Conservation (phyloP, 2,888 invertebrate species). For the Amiota communis region DNA sequence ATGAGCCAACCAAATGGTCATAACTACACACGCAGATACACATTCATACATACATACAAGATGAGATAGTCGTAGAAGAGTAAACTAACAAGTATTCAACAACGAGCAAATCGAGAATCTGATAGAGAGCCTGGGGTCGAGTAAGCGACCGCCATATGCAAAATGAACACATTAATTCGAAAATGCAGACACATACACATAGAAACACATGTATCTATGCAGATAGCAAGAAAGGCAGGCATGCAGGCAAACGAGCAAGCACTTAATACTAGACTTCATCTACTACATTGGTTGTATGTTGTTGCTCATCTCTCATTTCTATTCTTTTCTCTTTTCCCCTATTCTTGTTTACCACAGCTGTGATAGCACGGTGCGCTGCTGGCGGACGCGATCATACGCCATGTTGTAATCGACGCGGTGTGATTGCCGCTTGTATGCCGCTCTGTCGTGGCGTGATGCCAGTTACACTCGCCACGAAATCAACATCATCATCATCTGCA, state of each 20-base stretch:
- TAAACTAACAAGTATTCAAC: neutral
- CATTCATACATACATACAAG: neutral
- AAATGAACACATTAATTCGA: constrained; percentile 23
- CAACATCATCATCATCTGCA: constrained; percentile 46
- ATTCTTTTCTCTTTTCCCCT: constrained; percentile 20
- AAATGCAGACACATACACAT: neutral
- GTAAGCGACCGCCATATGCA: constrained; percentile 21
- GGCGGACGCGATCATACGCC: constrained; percentile 81
- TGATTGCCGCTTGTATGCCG: constrained; percentile 80
- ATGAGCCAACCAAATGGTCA: constrained; percentile 22
- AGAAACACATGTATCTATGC: neutral
- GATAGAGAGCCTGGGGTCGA: neutral
- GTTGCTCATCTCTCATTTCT: constrained; percentile 3
- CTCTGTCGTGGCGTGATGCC: constrained; percentile 82
- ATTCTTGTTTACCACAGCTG: constrained; percentile 57
- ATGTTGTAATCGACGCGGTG: constrained; percentile 84
- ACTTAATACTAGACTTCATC: constrained; percentile 1
- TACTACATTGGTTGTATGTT: neutral
- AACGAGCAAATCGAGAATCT: neutral
- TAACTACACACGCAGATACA: neutral
- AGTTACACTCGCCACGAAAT: constrained; percentile 72
- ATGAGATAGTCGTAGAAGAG: too few species aligned
- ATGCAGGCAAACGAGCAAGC: neutral
- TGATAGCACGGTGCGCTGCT: constrained; percentile 75
- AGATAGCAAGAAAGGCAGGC: too few species aligned